Evolutionary conservation across 2,888 invertebrate species (phyloP).

Genomic region (Gandaritis pyraliata): DNA sequence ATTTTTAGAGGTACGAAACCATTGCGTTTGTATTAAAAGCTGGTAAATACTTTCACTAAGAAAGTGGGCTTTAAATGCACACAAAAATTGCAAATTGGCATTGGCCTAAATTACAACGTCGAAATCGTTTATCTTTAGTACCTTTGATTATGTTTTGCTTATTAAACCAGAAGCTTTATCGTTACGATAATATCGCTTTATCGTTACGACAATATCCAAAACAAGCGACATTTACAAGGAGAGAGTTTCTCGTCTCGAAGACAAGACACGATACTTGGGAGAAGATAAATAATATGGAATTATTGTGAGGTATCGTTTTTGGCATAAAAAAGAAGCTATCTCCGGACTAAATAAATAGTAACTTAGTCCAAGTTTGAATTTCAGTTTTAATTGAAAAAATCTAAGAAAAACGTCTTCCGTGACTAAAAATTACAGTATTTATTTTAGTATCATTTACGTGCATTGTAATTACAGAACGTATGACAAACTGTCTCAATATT

Average conservation of each 20-base stretch:
- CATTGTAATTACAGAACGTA: neutral
- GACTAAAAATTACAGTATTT: no score
- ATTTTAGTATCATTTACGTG: neutral
- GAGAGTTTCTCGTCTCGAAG: neutral
- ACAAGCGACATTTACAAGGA: neutral
- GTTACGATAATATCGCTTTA: slow-evolving; percentile 3
- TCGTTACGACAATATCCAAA: neutral
- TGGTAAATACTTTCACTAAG: slow-evolving; percentile 32
- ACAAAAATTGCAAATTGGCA: slow-evolving; percentile 27
- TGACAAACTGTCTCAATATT: neutral
- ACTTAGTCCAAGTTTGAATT: no score
- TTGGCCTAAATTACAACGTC: slow-evolving; percentile 19
- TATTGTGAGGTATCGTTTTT: no score
- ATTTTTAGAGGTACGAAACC: neutral
- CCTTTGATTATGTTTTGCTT: slow-evolving; percentile 11
- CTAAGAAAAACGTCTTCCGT: no score
- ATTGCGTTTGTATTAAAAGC: slow-evolving; percentile 9
- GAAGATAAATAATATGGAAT: no score
- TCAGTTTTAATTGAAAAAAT: no score
- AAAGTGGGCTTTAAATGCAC: slow-evolving; percentile 28
- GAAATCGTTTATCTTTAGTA: slow-evolving; percentile 30
- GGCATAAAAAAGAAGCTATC: no score
- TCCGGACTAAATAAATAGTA: no score
- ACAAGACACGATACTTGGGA: neutral
- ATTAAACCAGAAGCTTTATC: slow-evolving; percentile 7